Evolutionary conservation across 2,113 vertebrate species (phyloP).

Genomic region (Pterocles burchelli): DNA sequence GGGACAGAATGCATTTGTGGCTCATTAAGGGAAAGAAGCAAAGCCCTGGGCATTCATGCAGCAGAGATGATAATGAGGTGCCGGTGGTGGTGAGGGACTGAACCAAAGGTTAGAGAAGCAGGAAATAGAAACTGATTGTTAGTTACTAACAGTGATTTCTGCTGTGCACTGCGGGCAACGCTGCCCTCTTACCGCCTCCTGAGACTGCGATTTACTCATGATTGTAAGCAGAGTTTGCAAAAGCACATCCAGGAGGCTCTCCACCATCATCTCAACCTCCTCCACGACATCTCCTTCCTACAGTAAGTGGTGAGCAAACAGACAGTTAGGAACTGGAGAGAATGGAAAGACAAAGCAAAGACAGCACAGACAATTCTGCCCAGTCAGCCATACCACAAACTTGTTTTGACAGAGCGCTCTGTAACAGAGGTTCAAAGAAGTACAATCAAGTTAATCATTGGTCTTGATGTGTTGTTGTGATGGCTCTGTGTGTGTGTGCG

Average conservation of each 20-base stretch:
- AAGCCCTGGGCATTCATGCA: conserved; percentile 63
- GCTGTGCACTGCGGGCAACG: conserved; percentile 99
- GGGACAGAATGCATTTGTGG: background rate
- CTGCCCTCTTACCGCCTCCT: conserved; percentile 99
- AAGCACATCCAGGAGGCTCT: conserved; percentile 97
- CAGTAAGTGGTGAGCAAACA: conserved; percentile 59
- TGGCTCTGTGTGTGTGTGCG: background rate
- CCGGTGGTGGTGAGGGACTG: conserved; percentile 51
- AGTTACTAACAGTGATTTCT: conserved; percentile 99
- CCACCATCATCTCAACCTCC: conserved; percentile 99
- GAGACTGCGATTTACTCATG: conserved; percentile 98
- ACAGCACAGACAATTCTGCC: background rate
- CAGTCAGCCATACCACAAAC: background rate
- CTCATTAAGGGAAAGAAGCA: background rate
- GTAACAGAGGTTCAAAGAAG: background rate
- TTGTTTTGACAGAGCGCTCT: background rate
- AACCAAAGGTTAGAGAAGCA: conserved; percentile 73
- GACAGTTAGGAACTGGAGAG: conserved; percentile 38
- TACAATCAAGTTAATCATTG: background rate
- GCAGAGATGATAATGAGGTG: conserved; percentile 54
- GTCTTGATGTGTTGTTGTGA: background rate
- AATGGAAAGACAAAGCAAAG: background rate
- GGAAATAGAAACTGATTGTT: conserved; percentile 90
- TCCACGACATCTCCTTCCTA: conserved; percentile 94
- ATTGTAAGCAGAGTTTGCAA: conserved; percentile 96